Percentiles rank a stretch among this genome's conserved stretches.
Evolutionary conservation across 2,113 vertebrate genomes (phyloP).

Genomic region (Thalassarche chlororhynchos): DNA sequence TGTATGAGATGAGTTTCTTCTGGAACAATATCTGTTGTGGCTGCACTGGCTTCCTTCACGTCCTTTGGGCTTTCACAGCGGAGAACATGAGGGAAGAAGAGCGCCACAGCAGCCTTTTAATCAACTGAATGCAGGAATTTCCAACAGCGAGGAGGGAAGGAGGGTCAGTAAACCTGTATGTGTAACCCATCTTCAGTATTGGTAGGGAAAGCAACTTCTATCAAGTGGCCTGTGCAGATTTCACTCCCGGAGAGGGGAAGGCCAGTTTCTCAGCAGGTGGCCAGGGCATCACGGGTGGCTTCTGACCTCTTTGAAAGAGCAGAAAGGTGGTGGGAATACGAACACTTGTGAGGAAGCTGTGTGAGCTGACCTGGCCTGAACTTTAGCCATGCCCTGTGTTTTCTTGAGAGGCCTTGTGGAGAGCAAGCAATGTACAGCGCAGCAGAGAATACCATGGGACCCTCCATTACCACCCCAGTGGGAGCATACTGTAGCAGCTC

Average conservation of each 20-base stretch:
- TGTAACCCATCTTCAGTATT: not conserved
- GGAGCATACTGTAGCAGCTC: not conserved
- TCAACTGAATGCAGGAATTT: not conserved
- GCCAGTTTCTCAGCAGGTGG: not conserved
- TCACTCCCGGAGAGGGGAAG: not conserved
- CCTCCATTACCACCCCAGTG: not conserved
- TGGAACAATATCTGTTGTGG: not conserved
- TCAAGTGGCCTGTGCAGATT: not conserved
- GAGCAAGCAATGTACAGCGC: accelerated
- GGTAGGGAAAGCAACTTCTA: not conserved
- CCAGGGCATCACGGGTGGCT: not conserved
- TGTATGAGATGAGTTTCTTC: not conserved
- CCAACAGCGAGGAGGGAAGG: not conserved
- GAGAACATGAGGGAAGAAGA: not conserved
- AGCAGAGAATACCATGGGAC: not conserved
- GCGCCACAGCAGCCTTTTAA: not conserved
- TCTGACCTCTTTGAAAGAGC: not conserved
- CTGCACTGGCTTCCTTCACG: not conserved
- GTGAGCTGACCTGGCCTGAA: not conserved
- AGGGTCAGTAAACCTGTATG: not conserved
- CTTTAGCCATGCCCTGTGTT: not conserved
- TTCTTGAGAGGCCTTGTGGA: not conserved
- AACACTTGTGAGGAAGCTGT: not conserved
- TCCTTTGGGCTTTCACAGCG: not conserved
- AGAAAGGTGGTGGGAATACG: not conserved